A percentile compares a stretch with the other conserved stretches of the same genome.
These are phyloP conservation scores for Thinocorus orbignyianus DNA, from an alignment of 2,113 vertebrate species.

Conservation along the genomic window DNA sequence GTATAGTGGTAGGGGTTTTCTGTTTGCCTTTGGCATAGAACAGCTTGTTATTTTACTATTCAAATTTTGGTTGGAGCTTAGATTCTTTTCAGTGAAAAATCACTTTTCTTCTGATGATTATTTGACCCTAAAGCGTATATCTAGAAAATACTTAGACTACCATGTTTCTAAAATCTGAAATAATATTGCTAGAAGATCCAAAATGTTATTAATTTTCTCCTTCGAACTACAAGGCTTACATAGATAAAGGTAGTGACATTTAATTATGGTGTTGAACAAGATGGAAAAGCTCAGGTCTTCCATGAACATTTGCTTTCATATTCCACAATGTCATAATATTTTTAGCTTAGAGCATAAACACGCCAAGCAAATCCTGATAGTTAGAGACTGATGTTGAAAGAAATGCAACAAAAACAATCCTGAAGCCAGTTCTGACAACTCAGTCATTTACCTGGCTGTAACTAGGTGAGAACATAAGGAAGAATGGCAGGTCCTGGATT, in stretches of 20 bases:
- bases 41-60: background rate
- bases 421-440: background rate
- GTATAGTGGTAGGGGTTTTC: background rate
- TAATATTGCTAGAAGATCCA: background rate
- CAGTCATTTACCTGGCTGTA: background rate
- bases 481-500: background rate
- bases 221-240: background rate
- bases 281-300: background rate
- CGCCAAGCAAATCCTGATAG: background rate
- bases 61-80: background rate
- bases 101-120: background rate
- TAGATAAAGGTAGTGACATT: background rate
- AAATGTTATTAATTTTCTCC: background rate
- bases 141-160: background rate
- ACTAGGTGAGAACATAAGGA: background rate
- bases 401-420: background rate
- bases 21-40: background rate
- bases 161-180: background rate
- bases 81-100: background rate
- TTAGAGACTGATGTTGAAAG: background rate
- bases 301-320: background rate
- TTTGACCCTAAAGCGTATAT: background rate
- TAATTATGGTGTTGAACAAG: background rate
- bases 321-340: background rate
- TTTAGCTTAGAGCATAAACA: background rate